phyloP scores from a whole-genome alignment of 2,797 vertebrate species.

The Malurus splendens region DNA sequence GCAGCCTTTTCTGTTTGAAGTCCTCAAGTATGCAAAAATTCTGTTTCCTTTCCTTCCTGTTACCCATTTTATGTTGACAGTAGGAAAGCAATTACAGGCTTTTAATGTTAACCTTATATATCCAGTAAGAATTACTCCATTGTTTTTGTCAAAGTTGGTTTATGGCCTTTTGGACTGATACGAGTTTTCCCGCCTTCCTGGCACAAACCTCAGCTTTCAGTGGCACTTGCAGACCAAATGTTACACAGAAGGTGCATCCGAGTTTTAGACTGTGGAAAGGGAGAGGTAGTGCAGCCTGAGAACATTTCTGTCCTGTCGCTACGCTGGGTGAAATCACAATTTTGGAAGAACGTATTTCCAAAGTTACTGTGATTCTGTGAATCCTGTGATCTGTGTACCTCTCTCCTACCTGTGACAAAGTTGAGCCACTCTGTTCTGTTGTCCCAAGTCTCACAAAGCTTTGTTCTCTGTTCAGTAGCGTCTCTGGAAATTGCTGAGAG shows the following conservation, averaged over 20 bases:
- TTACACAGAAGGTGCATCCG: background rate
- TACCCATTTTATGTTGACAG: constrained; percentile 11
- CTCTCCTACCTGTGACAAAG: background rate
- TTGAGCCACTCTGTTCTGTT: background rate
- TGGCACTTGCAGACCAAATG: background rate
- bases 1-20: constrained; percentile 44
- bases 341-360: background rate
- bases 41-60: constrained; percentile 45
- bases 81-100: background rate
- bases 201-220: background rate
- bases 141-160: background rate
- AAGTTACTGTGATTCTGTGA: background rate
- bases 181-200: background rate
- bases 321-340: fast-evolving
- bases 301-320: background rate
- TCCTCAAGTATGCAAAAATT: constrained; percentile 21
- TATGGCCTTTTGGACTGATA: background rate
- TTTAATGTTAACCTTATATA: constrained; percentile 5
- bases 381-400: background rate
- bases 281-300: background rate
- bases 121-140: background rate
- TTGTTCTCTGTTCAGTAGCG: background rate
- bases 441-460: background rate
- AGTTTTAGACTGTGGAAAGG: background rate
- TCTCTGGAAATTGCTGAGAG: background rate